phyloP scores from a whole-genome alignment of 2,797 vertebrate genomes.

The Salarias fasciatus region DNA sequence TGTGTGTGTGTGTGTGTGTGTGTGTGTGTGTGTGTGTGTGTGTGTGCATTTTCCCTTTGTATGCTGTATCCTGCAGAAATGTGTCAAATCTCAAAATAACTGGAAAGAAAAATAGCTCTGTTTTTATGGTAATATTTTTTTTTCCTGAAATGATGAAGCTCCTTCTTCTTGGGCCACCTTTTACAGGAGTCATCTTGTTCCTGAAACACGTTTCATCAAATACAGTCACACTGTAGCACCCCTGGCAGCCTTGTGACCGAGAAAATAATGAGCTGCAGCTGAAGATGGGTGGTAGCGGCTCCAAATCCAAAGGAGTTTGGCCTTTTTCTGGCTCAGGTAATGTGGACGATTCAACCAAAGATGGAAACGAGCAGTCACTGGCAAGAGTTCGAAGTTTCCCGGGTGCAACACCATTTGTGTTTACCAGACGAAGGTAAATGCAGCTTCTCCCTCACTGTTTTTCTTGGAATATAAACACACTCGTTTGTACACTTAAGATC shows the following conservation, averaged over 20 bases:
- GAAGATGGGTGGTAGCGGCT: conserved; percentile 94
- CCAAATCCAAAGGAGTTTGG: conserved; percentile 94
- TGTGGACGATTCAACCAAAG: conserved; percentile 82
- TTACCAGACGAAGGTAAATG: conserved; percentile 91
- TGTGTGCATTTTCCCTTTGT: no score
- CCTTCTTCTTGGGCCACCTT: conserved; percentile 10
- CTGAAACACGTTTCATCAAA: conserved; percentile 18
- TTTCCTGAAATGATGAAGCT: not conserved
- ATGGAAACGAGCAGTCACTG: conserved; percentile 87
- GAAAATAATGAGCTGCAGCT: conserved; percentile 86
- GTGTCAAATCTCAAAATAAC: no score
- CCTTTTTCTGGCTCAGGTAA: conserved; percentile 89
- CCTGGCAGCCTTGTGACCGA: conserved; percentile 63
- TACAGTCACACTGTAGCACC: conserved; percentile 54
- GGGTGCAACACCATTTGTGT: conserved; percentile 91
- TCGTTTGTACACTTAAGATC: no score
- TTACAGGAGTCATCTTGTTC: conserved; percentile 24
- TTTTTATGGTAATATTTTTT: not conserved
- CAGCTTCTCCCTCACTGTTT: conserved; percentile 1
- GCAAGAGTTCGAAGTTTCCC: conserved; percentile 83
- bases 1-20: no score
- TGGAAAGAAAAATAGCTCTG: no score
- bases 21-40: no score
- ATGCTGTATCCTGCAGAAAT: not conserved
- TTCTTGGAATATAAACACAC: not conserved